A percentile compares a stretch with the other conserved stretches of the same genome.
These are phyloP conservation scores for Chelon labrosus DNA, from an alignment of 2,797 vertebrate genomes.

Conservation along the genomic window DNA sequence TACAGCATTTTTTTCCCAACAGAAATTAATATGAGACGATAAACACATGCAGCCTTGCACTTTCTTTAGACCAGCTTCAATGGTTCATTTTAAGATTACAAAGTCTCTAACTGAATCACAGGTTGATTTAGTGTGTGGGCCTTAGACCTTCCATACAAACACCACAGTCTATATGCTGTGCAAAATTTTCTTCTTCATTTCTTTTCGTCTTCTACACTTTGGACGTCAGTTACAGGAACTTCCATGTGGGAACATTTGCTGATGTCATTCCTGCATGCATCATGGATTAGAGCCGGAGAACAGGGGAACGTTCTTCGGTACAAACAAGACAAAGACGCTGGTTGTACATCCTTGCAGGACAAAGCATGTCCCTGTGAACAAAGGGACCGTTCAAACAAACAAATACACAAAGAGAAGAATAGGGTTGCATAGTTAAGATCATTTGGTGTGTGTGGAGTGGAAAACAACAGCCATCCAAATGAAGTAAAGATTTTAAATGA, in stretches of 20 bases:
- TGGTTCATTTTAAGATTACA: slow-evolving; percentile 52
- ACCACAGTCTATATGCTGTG: too few species aligned
- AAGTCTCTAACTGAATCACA: slow-evolving; percentile 46
- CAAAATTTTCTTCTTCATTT: not conserved
- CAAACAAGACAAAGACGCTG: not conserved
- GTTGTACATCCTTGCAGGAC: not conserved
- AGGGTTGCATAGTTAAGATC: not conserved
- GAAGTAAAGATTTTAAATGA: not conserved
- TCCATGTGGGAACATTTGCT: not conserved
- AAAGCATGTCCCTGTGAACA: not conserved
- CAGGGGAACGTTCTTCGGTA: not conserved
- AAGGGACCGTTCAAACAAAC: not conserved
- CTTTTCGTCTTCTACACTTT: not conserved
- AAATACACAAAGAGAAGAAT: not conserved
- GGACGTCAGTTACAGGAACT: not conserved
- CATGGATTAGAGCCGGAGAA: slow-evolving; percentile 1
- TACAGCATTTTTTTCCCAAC: slow-evolving; percentile 34
- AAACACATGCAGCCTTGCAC: slow-evolving; percentile 56
- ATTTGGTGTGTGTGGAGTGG: not conserved
- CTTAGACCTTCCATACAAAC: not conserved
- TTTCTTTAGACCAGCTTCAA: slow-evolving; percentile 39
- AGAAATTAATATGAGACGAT: slow-evolving; percentile 61
- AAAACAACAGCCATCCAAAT: not conserved
- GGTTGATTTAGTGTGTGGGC: slow-evolving; percentile 28
- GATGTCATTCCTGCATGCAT: slow-evolving; percentile 2